Percentiles rank a stretch among this genome's conserved stretches.
phyloP scores from a whole-genome alignment of 2,113 vertebrate species.

The Cyrtonyx montezumae region DNA sequence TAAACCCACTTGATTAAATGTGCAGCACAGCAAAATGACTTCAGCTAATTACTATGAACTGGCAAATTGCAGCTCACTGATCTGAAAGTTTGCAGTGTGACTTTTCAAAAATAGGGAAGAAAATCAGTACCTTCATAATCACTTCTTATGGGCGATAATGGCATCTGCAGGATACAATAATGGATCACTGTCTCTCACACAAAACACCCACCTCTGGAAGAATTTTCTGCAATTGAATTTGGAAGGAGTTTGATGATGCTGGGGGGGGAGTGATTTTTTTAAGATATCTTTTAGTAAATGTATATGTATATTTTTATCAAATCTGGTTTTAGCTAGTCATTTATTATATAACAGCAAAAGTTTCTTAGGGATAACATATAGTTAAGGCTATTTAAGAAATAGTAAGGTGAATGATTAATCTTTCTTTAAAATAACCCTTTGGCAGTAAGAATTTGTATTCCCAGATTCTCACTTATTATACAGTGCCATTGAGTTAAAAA shows the following conservation, averaged over 20 bases:
- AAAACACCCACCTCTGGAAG: constrained; percentile 54
- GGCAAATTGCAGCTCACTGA: constrained; percentile 33
- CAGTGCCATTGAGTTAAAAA: constrained; percentile 26
- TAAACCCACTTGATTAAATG: constrained; percentile 50
- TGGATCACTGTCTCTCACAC: constrained; percentile 69
- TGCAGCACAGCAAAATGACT: constrained; percentile 43
- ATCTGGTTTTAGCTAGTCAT: not conserved
- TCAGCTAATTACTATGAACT: constrained; percentile 65
- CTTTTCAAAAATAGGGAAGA: constrained; percentile 62
- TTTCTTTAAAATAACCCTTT: constrained; percentile 29
- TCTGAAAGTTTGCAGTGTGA: constrained; percentile 61
- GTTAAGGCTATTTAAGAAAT: constrained; percentile 25
- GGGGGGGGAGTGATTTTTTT: not conserved
- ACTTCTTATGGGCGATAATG: constrained; percentile 72
- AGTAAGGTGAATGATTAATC: constrained; percentile 39
- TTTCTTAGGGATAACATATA: not conserved
- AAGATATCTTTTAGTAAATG: constrained; percentile 30
- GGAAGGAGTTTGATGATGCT: constrained; percentile 47
- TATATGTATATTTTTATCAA: not conserved
- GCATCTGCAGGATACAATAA: constrained; percentile 68
- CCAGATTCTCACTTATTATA: constrained; percentile 11
- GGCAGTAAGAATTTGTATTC: constrained; percentile 24
- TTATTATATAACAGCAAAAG: constrained; percentile 24
- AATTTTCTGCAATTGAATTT: constrained; percentile 37
- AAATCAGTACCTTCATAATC: constrained; percentile 71